These are phyloP conservation scores for Coleophora flavipennella DNA, from an alignment of 2,888 invertebrate species.

Conservation along the genomic window DNA sequence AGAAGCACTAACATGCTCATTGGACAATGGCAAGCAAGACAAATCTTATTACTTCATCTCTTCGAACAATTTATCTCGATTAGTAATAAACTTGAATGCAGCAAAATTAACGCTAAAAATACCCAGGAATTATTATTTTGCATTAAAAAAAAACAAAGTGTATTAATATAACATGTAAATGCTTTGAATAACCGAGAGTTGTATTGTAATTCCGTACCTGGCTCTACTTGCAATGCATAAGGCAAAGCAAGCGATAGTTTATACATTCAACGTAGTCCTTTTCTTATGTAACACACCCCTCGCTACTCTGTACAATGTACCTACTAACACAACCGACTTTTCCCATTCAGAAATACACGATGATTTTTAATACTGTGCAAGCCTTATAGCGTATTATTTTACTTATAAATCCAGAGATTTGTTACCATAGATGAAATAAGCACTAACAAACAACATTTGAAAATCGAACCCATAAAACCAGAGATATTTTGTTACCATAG, in stretches of 20 bases:
- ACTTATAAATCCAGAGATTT: too few relatives aligned
- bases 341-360: not conserved
- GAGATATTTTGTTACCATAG: too few relatives aligned
- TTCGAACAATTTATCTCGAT: conserved; percentile 5
- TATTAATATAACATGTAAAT: conserved; percentile 9
- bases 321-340: too few relatives aligned
- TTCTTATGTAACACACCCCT: conserved; percentile 7
- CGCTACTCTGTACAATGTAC: not conserved
- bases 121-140: conserved; percentile 3
- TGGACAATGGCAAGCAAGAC: conserved; percentile 17
- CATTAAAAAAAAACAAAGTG: conserved; percentile 1
- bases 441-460: too few relatives aligned
- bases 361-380: too few relatives aligned
- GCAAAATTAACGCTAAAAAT: conserved; percentile 1
- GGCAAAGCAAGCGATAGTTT: not conserved
- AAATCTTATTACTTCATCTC: conserved; percentile 2
- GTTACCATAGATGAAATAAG: too few relatives aligned
- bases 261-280: conserved; percentile 6
- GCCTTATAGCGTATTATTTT: too few relatives aligned
- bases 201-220: conserved; percentile 2
- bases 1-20: conserved; percentile 1
- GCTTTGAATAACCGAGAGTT: conserved; percentile 8
- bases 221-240: conserved; percentile 6
- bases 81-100: conserved; percentile 3
- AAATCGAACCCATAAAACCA: too few relatives aligned